These are phyloP conservation scores for Callorhinus ursinus DNA, from an alignment of 2,113 vertebrate species.

Conservation along the genomic window DNA sequence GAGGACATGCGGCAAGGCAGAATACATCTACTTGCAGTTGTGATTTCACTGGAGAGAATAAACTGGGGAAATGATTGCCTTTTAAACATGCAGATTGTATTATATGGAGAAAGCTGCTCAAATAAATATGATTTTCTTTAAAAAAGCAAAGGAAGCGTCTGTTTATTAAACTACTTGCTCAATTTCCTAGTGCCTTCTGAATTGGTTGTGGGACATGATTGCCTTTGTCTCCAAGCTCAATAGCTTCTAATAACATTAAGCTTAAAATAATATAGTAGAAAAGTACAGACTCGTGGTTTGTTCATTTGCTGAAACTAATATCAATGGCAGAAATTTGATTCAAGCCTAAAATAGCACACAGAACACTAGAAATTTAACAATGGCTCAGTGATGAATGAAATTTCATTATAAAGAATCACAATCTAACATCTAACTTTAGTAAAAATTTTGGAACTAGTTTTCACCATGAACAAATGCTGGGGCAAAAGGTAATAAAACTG, in stretches of 20 bases:
- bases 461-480: conserved; percentile 12
- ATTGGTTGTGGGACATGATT: conserved; percentile 51
- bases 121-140: conserved; percentile 72
- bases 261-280: conserved; percentile 70
- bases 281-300: conserved; percentile 36
- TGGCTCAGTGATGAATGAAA: conserved; percentile 74
- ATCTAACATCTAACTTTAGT: conserved; percentile 65
- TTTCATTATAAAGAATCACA: conserved; percentile 74
- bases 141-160: conserved; percentile 72
- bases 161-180: conserved; percentile 77
- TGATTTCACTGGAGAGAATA: conserved; percentile 61
- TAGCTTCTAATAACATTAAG: conserved; percentile 79
- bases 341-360: conserved; percentile 66
- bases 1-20: neutral
- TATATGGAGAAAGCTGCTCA: conserved; percentile 60
- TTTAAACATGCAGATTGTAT: conserved; percentile 58
- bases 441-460: conserved; percentile 57
- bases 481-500: conserved; percentile 57
- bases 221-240: conserved; percentile 74
- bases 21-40: neutral
- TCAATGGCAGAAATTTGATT: conserved; percentile 68
- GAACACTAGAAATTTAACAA: conserved; percentile 74
- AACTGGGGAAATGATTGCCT: conserved; percentile 42
- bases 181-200: conserved; percentile 66
- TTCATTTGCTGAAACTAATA: conserved; percentile 75